Evolutionary conservation across 2,888 invertebrate genomes (phyloP).

Genomic region (Creontiades dilutus): DNA sequence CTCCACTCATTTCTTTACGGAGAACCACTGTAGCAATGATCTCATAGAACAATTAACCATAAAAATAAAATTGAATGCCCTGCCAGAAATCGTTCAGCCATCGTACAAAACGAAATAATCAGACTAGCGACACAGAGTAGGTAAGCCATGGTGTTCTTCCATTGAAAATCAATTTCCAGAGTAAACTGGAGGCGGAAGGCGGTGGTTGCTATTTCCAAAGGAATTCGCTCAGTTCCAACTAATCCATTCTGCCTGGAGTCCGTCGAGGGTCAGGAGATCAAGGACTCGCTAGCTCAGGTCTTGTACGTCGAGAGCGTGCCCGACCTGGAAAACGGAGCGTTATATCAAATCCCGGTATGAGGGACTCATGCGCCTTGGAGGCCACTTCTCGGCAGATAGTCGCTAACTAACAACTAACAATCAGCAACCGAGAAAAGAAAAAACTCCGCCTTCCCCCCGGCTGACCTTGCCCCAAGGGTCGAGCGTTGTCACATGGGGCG

Average conservation of each 20-base stretch:
- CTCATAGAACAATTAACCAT: too few relatives aligned
- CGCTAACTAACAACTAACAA: conserved; percentile 32
- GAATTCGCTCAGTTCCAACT: conserved; percentile 36
- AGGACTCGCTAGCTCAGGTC: background rate
- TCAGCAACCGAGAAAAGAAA: conserved; percentile 1
- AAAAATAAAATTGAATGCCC: too few relatives aligned
- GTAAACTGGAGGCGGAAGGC: background rate
- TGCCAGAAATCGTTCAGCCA: too few relatives aligned
- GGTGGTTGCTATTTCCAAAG: conserved; percentile 11
- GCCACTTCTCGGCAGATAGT: background rate
- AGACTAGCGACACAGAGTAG: too few relatives aligned
- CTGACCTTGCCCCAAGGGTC: conserved; percentile 1
- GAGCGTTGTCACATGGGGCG: conserved; percentile 19
- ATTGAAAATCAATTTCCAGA: background rate
- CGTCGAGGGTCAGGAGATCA: conserved; percentile 22
- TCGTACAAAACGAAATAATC: too few relatives aligned
- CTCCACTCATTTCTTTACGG: too few relatives aligned
- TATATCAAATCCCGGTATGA: conserved; percentile 5
- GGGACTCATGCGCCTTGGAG: conserved; percentile 4
- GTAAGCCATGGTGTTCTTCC: background rate
- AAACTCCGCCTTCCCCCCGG: background rate
- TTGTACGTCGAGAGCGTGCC: conserved; percentile 26
- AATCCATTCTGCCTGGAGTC: conserved; percentile 23
- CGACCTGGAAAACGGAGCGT: conserved; percentile 26
- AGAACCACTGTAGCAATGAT: too few relatives aligned